These are phyloP conservation scores for Tortricodes alternella DNA, from an alignment of 2,888 invertebrate species.

Conservation along the genomic window DNA sequence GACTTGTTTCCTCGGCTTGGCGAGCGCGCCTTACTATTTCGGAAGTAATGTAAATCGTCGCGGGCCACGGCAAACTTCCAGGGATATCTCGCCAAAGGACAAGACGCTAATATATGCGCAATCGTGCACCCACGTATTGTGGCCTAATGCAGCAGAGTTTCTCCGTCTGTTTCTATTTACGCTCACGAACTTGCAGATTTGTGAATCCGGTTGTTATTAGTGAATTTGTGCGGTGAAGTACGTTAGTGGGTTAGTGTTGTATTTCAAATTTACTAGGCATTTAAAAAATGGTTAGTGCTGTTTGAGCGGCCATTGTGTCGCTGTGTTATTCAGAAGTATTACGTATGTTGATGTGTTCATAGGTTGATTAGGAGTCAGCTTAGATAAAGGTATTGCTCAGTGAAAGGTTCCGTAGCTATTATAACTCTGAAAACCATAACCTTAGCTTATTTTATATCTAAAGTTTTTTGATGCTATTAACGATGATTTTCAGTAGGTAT, in stretches of 20 bases:
- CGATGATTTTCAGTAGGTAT: too few species aligned
- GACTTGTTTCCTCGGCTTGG: slow-evolving; percentile 55
- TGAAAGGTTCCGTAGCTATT: too few species aligned
- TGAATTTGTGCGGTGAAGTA: slow-evolving; percentile 33
- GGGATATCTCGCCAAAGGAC: slow-evolving; percentile 79
- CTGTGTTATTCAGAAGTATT: too few species aligned
- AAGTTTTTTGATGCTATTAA: too few species aligned
- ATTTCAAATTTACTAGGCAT: slow-evolving; percentile 8
- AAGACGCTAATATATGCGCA: slow-evolving; percentile 80
- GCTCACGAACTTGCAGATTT: slow-evolving; percentile 52
- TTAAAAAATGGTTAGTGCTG: slow-evolving; percentile 4
- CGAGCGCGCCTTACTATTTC: slow-evolving; percentile 66
- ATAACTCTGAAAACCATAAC: too few species aligned
- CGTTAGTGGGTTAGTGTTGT: slow-evolving; percentile 24
- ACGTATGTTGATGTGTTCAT: too few species aligned
- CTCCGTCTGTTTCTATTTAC: slow-evolving; percentile 68
- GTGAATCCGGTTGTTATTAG: slow-evolving; percentile 42
- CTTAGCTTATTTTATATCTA: too few species aligned
- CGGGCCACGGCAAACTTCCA: slow-evolving; percentile 67
- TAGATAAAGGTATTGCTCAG: too few species aligned
- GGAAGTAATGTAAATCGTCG: slow-evolving; percentile 79
- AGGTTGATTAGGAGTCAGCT: too few species aligned
- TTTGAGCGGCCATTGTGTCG: too few species aligned
- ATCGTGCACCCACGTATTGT: slow-evolving; percentile 76
- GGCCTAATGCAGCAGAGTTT: slow-evolving; percentile 69